phyloP scores from a whole-genome alignment of 2,888 invertebrate species.

The Spodoptera littoralis region DNA sequence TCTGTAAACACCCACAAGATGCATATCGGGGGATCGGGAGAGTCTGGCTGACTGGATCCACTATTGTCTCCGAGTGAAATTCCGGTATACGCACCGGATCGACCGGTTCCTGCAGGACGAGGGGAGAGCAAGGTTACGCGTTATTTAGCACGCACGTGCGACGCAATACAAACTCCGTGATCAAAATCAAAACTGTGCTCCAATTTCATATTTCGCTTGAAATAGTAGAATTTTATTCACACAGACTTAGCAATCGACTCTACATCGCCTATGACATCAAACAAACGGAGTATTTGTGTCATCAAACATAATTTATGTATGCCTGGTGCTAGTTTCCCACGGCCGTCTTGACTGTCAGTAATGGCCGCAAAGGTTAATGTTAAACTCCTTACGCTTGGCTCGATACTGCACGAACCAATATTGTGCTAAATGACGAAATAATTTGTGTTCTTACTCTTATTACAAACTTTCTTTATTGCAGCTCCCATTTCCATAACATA shows the following conservation, averaged over 20 bases:
- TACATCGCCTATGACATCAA: slow-evolving; percentile 13
- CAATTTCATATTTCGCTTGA: slow-evolving; percentile 21
- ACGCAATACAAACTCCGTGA: slow-evolving; percentile 47
- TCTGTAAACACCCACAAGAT: slow-evolving; percentile 45
- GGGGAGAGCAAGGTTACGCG: slow-evolving; percentile 82
- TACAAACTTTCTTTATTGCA: not conserved
- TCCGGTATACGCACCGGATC: slow-evolving; percentile 70
- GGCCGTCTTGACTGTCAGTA: slow-evolving; percentile 34
- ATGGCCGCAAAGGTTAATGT: slow-evolving; percentile 37
- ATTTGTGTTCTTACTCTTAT: not conserved
- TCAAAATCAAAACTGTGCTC: slow-evolving; percentile 27
- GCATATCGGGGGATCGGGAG: slow-evolving; percentile 55
- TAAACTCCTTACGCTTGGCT: slow-evolving; percentile 18
- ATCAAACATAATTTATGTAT: slow-evolving; percentile 47
- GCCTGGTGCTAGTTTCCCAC: slow-evolving; percentile 51
- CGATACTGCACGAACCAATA: slow-evolving; percentile 10
- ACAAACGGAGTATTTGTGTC: slow-evolving; percentile 30
- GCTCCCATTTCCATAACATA: slow-evolving; percentile 14
- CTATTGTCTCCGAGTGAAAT: slow-evolving; percentile 71
- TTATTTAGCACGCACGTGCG: slow-evolving; percentile 79
- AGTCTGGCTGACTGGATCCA: slow-evolving; percentile 61
- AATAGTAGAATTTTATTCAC: slow-evolving; percentile 14
- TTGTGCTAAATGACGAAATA: slow-evolving; percentile 1
- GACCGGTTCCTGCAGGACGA: slow-evolving; percentile 81
- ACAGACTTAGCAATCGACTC: slow-evolving; percentile 2